phyloP scores from a whole-genome alignment of 2,113 vertebrate genomes.

The Eidolon helvum region DNA sequence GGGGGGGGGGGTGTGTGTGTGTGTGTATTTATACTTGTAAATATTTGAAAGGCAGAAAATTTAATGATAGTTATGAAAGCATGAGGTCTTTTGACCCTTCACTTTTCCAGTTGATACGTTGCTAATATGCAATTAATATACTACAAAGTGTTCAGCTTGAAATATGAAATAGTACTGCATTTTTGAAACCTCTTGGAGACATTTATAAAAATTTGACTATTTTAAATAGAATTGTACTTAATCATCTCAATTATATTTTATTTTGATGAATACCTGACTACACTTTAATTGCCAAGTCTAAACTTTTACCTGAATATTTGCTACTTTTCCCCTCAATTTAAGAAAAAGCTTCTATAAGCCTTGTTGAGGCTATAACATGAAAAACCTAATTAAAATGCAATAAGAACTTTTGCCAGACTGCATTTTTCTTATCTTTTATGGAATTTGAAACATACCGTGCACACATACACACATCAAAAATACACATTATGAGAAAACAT shows the following conservation, averaged over 20 bases:
- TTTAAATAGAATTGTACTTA: background rate
- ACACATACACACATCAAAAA: constrained; percentile 16
- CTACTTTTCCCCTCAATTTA: constrained; percentile 20
- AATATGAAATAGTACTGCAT: background rate
- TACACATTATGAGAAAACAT: constrained; percentile 57
- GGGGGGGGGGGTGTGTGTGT: too few relatives aligned
- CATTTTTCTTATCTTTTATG: constrained; percentile 55
- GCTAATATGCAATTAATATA: constrained; percentile 4
- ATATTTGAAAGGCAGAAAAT: background rate
- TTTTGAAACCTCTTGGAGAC: background rate
- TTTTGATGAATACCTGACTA: background rate
- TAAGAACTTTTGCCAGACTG: constrained; percentile 46
- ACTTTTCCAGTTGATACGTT: background rate
- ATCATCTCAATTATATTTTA: background rate
- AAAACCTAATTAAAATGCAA: constrained; percentile 66
- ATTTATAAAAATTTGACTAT: background rate
- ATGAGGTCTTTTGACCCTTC: background rate
- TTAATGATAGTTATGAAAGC: background rate
- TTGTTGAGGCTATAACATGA: constrained; percentile 21
- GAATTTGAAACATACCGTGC: constrained; percentile 48
- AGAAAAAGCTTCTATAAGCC: constrained; percentile 18
- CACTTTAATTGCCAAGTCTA: background rate
- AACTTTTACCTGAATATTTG: background rate
- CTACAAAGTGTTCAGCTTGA: background rate
- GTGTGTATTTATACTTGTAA: background rate